A percentile compares a stretch with the other conserved stretches of the same genome.
These are phyloP conservation scores for Ectropis grisescens DNA, from an alignment of 1,140 invertebrate genomes.

Conservation along the genomic window DNA sequence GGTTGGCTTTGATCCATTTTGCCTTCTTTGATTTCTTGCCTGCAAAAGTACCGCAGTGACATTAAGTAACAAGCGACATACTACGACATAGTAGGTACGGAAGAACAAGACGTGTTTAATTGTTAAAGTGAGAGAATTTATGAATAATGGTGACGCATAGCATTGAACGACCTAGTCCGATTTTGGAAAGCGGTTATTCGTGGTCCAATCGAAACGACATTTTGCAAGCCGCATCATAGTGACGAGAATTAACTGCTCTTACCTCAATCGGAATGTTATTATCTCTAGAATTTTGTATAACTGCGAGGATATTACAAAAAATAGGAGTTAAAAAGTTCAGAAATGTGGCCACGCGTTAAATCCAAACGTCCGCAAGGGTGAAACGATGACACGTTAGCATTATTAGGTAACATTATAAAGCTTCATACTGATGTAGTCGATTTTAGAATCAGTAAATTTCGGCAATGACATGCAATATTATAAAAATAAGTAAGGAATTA, in stretches of 20 bases:
- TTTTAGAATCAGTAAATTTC: no score
- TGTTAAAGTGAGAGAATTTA: slow-evolving; percentile 13
- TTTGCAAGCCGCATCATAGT: slow-evolving; percentile 12
- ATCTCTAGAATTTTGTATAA: no score
- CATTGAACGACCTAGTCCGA: slow-evolving; percentile 57
- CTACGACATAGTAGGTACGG: no score
- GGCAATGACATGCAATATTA: slow-evolving; percentile 22
- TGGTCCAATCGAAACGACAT: slow-evolving; percentile 24
- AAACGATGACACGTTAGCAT: slow-evolving; percentile 68
- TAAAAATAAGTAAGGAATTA: slow-evolving; percentile 22
- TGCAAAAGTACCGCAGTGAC: slow-evolving; percentile 22
- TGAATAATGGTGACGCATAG: slow-evolving; percentile 49
- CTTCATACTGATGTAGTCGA: not conserved
- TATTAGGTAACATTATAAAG: slow-evolving; percentile 29
- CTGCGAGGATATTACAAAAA: no score
- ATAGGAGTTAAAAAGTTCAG: slow-evolving; percentile 29
- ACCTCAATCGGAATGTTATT: no score
- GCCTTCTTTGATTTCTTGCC: slow-evolving; percentile 69
- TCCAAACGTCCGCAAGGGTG: slow-evolving; percentile 62
- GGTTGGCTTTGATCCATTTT: slow-evolving; percentile 64
- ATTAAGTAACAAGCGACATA: no score
- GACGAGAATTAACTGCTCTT: no score
- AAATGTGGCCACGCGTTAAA: slow-evolving; percentile 70
- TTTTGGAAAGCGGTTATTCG: slow-evolving; percentile 58
- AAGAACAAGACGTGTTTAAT: no score